Evolutionary conservation across 2,113 vertebrate species (phyloP).

Genomic region (Antigone vipio): DNA sequence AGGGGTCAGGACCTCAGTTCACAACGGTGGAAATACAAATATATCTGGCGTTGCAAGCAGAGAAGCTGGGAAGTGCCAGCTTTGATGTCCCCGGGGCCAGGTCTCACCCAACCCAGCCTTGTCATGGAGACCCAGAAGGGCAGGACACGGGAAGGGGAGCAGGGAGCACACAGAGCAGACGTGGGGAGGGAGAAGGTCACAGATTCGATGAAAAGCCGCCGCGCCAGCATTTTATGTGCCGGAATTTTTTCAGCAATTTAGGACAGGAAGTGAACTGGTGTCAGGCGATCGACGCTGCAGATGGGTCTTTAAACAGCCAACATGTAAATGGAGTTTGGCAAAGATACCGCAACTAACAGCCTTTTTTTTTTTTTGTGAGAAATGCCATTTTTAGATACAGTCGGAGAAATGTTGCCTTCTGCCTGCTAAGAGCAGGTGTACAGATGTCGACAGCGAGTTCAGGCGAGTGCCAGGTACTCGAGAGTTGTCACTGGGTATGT

Average conservation of each 20-base stretch:
- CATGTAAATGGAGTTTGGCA: slow-evolving; percentile 58
- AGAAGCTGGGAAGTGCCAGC: neutral
- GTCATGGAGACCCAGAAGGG: neutral
- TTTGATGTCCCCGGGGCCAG: neutral
- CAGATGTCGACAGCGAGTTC: slow-evolving; percentile 20
- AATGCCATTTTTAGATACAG: slow-evolving; percentile 47
- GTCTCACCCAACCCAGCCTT: neutral
- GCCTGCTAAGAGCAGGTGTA: slow-evolving; percentile 53
- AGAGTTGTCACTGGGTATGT: slow-evolving; percentile 10
- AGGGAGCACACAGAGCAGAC: neutral
- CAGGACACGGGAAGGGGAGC: neutral
- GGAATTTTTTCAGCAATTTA: slow-evolving; percentile 23
- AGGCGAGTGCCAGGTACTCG: slow-evolving; percentile 9
- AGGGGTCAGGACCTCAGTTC: neutral
- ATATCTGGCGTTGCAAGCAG: fast-evolving
- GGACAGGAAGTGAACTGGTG: slow-evolving; percentile 40
- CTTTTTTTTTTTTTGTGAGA: neutral
- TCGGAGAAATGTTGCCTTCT: slow-evolving; percentile 35
- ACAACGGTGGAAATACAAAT: neutral
- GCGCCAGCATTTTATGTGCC: fast-evolving
- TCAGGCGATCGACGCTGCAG: slow-evolving; percentile 32
- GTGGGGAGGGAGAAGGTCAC: fast-evolving
- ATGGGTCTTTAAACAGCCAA: slow-evolving; percentile 54
- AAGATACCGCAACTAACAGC: neutral
- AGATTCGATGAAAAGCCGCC: fast-evolving